These are phyloP conservation scores for Panurus biarmicus DNA, from an alignment of 2,113 vertebrate species.

Conservation along the genomic window DNA sequence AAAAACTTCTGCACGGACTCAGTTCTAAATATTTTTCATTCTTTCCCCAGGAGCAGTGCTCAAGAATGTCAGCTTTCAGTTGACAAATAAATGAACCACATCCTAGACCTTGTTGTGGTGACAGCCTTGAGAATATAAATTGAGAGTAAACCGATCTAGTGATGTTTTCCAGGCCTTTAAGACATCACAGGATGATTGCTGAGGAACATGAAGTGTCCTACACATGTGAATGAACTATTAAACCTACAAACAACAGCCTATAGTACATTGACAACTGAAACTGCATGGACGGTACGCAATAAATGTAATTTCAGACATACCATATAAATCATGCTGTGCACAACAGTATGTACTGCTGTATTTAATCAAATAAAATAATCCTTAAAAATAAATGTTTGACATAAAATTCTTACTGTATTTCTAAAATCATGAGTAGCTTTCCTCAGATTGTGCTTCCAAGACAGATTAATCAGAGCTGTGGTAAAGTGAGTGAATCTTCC, in stretches of 20 bases:
- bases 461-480: neutral
- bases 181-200: neutral
- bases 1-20: neutral
- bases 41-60: neutral
- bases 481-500: neutral
- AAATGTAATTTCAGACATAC: neutral
- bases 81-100: neutral
- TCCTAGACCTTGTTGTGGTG: neutral
- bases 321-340: neutral
- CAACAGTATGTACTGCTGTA: neutral
- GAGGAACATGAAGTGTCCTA: neutral
- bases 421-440: neutral
- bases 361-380: neutral
- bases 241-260: neutral
- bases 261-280: neutral
- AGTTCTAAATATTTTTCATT: neutral
- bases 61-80: neutral
- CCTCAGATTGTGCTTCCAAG: neutral
- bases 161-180: neutral
- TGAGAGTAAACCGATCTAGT: neutral
- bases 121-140: slow-evolving; percentile 3
- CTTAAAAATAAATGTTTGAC: neutral
- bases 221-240: neutral
- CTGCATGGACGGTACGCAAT: neutral
- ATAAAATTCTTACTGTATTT: neutral